Conservation (phyloP, 2,797 vertebrate species). For the Dicrostonyx torquatus region DNA sequence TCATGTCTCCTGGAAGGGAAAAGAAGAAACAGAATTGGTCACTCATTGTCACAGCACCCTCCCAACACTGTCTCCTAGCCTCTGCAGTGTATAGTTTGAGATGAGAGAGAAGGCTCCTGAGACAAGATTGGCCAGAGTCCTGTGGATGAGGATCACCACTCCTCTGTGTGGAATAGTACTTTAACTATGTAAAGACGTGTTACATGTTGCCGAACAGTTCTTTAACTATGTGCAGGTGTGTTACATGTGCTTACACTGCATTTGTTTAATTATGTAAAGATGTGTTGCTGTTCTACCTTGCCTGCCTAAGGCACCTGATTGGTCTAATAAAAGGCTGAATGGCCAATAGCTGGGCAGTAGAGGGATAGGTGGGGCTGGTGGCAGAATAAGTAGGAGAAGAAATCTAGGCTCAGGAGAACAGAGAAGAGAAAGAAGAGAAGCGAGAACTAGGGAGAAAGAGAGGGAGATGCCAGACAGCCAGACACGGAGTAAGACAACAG, state of each 20-base stretch:
- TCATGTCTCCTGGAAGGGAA: constrained; percentile 89
- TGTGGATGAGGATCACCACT: neutral
- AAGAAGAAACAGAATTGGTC: neutral
- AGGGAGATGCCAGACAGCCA: neutral
- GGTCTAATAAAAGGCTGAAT: neutral
- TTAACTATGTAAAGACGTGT: neutral
- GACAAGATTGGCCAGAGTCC: accelerated
- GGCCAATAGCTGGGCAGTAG: neutral
- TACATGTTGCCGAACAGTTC: neutral
- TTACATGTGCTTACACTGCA: neutral
- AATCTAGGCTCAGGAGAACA: neutral
- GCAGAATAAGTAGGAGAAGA: neutral
- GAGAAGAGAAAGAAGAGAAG: neutral
- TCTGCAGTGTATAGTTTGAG: neutral
- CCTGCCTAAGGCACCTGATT: neutral
- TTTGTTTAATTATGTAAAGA: neutral
- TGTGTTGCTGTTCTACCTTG: neutral
- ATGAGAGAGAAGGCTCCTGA: accelerated
- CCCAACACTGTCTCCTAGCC: neutral
- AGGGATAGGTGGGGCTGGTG: neutral
- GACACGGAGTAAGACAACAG: neutral
- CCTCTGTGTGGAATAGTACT: neutral
- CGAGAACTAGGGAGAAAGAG: neutral
- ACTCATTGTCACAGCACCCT: neutral
- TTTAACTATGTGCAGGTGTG: neutral